Evolutionary conservation across 2,888 invertebrate species (phyloP).

Genomic region (Embidobia sp.): DNA sequence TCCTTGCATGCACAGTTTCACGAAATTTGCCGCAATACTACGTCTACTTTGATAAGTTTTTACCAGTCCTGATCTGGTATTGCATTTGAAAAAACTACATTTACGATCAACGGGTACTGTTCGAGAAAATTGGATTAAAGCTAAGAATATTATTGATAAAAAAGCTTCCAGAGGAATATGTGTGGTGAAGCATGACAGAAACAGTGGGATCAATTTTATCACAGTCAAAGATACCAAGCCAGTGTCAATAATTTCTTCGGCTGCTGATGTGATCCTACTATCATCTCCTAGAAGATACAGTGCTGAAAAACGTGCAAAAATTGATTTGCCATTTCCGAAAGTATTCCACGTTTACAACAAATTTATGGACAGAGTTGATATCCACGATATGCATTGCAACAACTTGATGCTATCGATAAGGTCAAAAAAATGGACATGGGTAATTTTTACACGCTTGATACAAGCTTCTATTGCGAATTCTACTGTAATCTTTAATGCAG

Average conservation of each 20-base stretch:
- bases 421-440: conserved; percentile 60
- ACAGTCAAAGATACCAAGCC: conserved; percentile 58
- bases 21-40: conserved; percentile 37
- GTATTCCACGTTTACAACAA: conserved; percentile 11
- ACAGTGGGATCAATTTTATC: conserved; percentile 62
- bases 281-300: conserved; percentile 40
- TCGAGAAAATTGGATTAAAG: conserved; percentile 40
- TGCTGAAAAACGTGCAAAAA: conserved; percentile 24
- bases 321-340: conserved; percentile 41
- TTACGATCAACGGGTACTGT: conserved; percentile 54
- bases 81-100: conserved; percentile 57
- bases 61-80: conserved; percentile 44
- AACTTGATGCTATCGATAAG: conserved; percentile 46
- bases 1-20: too few species aligned
- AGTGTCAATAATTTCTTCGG: conserved; percentile 60
- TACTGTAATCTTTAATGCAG: conserved; percentile 44
- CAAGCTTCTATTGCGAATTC: conserved; percentile 52
- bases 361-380: conserved; percentile 13
- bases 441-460: conserved; percentile 44
- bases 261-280: conserved; percentile 58
- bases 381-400: conserved; percentile 36
- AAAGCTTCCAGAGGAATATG: conserved; percentile 45
- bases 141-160: conserved; percentile 56
- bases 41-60: conserved; percentile 61
- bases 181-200: conserved; percentile 56